Percentiles rank a stretch among this genome's conserved stretches.
phyloP scores from a whole-genome alignment of 2,113 vertebrate genomes.

The Phainopepla nitens region DNA sequence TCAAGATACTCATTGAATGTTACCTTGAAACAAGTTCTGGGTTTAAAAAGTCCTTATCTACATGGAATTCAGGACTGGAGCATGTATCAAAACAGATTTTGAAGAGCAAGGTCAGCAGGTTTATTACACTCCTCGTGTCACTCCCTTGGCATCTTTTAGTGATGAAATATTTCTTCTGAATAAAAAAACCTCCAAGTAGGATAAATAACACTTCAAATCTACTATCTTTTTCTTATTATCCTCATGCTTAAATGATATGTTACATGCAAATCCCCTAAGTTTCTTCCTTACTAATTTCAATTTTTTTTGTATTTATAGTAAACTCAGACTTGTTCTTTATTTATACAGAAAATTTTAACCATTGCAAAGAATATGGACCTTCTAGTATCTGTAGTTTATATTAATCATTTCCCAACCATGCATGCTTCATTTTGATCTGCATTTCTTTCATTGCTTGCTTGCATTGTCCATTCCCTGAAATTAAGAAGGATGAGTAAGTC shows the following conservation, averaged over 20 bases:
- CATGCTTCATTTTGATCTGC: conserved; percentile 68
- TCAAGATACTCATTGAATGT: not conserved
- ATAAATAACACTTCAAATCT: not conserved
- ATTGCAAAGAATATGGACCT: conserved; percentile 78
- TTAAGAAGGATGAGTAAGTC: conserved; percentile 13
- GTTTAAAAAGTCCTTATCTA: not conserved
- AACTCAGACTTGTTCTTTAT: conserved; percentile 28
- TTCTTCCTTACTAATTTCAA: not conserved
- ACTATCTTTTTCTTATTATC: conserved; percentile 61
- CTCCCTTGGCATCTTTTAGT: not conserved
- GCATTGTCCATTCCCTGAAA: conserved; percentile 71
- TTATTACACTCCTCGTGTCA: not conserved
- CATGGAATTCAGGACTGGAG: not conserved
- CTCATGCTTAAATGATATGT: conserved; percentile 86
- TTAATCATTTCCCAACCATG: conserved; percentile 50
- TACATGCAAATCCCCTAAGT: conserved; percentile 59
- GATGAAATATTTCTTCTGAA: not conserved
- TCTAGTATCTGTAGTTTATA: conserved; percentile 59
- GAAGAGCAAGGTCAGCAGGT: not conserved
- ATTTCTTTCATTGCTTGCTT: conserved; percentile 73
- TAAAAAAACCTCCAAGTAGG: not conserved
- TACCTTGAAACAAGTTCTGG: not conserved
- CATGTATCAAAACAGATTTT: not conserved
- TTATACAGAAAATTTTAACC: conserved; percentile 61
- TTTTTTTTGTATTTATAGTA: conserved; percentile 16